These are phyloP conservation scores for Eretmochelys imbricata DNA, from an alignment of 2,113 vertebrate species.

Conservation along the genomic window DNA sequence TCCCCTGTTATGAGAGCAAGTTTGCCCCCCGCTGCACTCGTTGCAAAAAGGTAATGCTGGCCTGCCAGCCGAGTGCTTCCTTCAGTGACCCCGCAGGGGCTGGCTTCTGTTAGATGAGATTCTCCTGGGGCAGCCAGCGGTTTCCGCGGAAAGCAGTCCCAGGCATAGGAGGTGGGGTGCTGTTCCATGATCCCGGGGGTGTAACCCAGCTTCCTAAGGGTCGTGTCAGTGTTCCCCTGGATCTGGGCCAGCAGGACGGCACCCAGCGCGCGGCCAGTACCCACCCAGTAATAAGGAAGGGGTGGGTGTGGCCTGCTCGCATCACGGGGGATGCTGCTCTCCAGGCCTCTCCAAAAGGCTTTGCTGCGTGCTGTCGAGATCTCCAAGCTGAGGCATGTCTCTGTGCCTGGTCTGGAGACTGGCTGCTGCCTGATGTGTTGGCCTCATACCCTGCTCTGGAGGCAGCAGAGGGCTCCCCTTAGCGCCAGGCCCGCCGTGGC, in stretches of 20 bases:
- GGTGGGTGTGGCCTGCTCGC: neutral
- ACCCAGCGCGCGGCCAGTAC: neutral
- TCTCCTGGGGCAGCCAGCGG: neutral
- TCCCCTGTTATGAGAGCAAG: constrained; percentile 97
- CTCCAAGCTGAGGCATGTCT: neutral
- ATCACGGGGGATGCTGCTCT: neutral
- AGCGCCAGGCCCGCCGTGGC: neutral
- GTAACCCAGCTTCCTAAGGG: neutral
- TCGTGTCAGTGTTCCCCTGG: too few species aligned
- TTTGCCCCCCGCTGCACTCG: constrained; percentile 96
- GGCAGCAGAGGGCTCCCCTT: too few species aligned
- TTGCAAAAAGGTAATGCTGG: constrained; percentile 91
- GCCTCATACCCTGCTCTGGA: neutral
- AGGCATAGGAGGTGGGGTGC: neutral
- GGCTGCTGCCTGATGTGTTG: neutral
- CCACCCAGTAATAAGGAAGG: neutral
- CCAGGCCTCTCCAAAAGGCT: neutral
- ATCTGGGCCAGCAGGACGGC: neutral
- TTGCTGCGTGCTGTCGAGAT: neutral
- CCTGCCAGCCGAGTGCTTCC: neutral
- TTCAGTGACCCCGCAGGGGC: neutral
- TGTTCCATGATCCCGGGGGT: neutral
- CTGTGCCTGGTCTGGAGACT: neutral
- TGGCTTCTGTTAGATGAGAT: neutral
- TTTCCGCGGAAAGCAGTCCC: neutral